phyloP scores from a whole-genome alignment of 35 echinoderm and acorn worm species.

The Lytechinus variegatus region DNA sequence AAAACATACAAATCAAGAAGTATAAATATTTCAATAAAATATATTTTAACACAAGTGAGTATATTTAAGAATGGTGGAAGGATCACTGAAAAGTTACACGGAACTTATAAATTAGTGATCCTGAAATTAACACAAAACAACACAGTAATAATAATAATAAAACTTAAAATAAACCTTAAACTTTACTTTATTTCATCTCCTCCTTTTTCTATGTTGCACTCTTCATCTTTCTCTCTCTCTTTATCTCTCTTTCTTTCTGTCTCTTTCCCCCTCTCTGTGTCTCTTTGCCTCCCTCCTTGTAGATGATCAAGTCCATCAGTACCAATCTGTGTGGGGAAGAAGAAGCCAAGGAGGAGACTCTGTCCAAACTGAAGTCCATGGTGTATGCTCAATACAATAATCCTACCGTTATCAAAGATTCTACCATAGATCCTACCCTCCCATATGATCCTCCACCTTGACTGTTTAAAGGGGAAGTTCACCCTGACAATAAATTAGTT shows the following conservation, averaged over 20 bases:
- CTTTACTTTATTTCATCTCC: background rate
- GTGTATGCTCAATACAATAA: background rate
- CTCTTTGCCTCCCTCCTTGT: background rate
- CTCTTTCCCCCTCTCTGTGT: background rate
- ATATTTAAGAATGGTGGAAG: too few species aligned
- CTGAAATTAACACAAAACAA: too few species aligned
- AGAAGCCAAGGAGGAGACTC: background rate
- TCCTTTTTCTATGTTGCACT: background rate
- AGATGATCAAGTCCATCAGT: constrained; percentile 42
- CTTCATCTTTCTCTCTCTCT: background rate
- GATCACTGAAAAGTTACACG: too few species aligned
- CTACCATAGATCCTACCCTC: background rate
- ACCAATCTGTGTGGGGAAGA: constrained; percentile 9
- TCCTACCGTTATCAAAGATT: background rate
- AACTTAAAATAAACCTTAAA: too few species aligned
- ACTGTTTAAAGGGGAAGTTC: background rate
- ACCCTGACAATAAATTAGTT: too few species aligned
- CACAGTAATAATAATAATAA: too few species aligned
- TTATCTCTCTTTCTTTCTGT: background rate
- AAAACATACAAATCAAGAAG: too few species aligned
- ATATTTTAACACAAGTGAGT: too few species aligned
- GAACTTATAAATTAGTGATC: too few species aligned
- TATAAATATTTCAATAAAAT: too few species aligned
- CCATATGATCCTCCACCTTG: background rate
- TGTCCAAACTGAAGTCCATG: background rate